Conservation (phyloP, 1,140 invertebrate species). For the Cotesia chilonis region DNA sequence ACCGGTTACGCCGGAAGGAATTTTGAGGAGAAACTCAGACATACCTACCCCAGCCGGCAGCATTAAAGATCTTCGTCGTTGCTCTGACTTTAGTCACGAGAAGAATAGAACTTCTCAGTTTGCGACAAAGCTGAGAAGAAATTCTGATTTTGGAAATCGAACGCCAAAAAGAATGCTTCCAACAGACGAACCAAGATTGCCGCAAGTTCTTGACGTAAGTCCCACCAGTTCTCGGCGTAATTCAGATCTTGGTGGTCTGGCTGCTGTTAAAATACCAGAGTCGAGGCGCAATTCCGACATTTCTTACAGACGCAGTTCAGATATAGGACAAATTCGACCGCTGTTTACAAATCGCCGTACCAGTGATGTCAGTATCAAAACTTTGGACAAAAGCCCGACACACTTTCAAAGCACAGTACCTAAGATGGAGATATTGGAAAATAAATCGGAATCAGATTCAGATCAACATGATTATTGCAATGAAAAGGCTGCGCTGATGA, state of each 20-base stretch:
- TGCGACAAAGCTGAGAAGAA: conserved; percentile 56
- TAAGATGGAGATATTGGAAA: conserved; percentile 52
- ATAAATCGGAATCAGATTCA: conserved; percentile 57
- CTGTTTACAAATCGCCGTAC: conserved; percentile 53
- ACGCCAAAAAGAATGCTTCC: conserved; percentile 52
- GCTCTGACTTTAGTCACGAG: conserved; percentile 61
- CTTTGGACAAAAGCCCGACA: conserved; percentile 56
- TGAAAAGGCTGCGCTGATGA: conserved; percentile 57
- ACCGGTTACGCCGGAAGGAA: conserved; percentile 34
- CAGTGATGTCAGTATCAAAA: conserved; percentile 58
- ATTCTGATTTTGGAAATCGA: conserved; percentile 59
- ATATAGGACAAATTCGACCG: conserved; percentile 51
- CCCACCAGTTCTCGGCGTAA: conserved; percentile 55
- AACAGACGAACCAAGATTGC: conserved; percentile 46
- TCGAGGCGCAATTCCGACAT: conserved; percentile 56
- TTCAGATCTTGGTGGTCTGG: conserved; percentile 53
- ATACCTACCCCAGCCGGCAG: conserved; percentile 51
- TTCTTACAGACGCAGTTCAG: conserved; percentile 52
- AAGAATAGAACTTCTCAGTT: conserved; percentile 60
- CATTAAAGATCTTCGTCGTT: conserved; percentile 52
- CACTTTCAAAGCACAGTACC: conserved; percentile 47
- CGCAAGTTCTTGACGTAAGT: conserved; percentile 55
- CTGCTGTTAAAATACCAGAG: conserved; percentile 42
- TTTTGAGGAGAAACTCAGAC: conserved; percentile 51
- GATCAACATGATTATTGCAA: conserved; percentile 56